Percentiles rank a stretch among this genome's conserved stretches.
Evolutionary conservation across 2,797 vertebrate species (phyloP).

Genomic region (Notamacropus eugenii): DNA sequence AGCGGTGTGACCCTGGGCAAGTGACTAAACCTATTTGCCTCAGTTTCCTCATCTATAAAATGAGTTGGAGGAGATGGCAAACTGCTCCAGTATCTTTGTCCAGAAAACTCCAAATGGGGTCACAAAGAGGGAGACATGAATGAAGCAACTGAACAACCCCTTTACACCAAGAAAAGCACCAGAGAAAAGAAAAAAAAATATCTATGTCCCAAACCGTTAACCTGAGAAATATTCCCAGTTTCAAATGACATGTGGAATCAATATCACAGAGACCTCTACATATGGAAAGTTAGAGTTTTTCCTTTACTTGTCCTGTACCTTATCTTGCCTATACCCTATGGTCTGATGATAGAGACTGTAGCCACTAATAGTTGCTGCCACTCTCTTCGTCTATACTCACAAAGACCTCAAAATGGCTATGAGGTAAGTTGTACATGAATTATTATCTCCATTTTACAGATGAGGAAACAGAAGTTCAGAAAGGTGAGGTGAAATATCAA

Average conservation of each 20-base stretch:
- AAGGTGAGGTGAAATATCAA: not conserved
- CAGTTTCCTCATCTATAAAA: too few species aligned
- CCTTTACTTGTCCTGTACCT: not conserved
- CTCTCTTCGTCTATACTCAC: not conserved
- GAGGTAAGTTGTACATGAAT: not conserved
- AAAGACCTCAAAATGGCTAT: not conserved
- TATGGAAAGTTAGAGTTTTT: not conserved
- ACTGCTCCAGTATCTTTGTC: too few species aligned
- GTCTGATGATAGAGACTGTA: not conserved
- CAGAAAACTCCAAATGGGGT: too few species aligned
- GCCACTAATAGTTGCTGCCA: not conserved
- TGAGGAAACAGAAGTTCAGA: not conserved
- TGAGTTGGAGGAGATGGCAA: too few species aligned
- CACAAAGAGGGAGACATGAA: too few species aligned
- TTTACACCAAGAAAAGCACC: not conserved
- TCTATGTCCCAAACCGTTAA: not conserved
- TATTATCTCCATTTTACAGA: not conserved
- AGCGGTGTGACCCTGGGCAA: too few species aligned
- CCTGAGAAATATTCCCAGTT: not conserved
- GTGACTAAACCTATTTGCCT: too few species aligned
- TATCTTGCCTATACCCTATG: not conserved
- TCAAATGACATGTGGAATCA: not conserved
- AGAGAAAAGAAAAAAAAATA: slow-evolving; percentile 15
- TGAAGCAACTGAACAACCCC: too few species aligned
- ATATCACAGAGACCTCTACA: not conserved